Evolutionary conservation across 1,140 invertebrate species (phyloP), one percentile per base, ranked within the genome.

Genomic region (Steinernema feltiae): DNA sequence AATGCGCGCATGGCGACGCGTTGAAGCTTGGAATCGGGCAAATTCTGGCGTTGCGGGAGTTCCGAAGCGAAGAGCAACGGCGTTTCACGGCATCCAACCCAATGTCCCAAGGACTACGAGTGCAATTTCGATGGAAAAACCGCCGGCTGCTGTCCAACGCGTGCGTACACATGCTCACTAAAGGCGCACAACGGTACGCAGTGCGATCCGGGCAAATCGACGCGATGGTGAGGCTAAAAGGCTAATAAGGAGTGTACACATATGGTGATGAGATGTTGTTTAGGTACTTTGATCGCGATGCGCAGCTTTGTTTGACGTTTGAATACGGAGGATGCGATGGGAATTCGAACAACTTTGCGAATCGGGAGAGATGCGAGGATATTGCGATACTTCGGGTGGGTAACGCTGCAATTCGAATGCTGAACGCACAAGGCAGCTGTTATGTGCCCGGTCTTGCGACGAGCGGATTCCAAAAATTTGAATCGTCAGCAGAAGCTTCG

Each of bases 61-160:
- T 80, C 80, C 48, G 48, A 31, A 17, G 41, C 72, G 35, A 32
- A 53, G 2, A 30, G n/a, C n/a, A n/a, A n/a, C n/a, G n/a, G n/a
- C n/a, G n/a, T n/a, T n/a, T n/a, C n/a, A n/a, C n/a, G n/a, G 24
- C 48, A 53, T 24, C 70, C 53, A 21, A 35, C 69, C 17, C 12
- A 30, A n/a, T 81, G 80, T 31, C 80, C 80, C 17, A 35, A 78
- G 32, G 53, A 82, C 48, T 79, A 79, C 48, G 80, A 81, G 70
- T 81, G 80, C 48, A 15, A 69, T 70, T 81, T 70, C 32, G 78
- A 81, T 41, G 80, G 77, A 30, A 79, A 71, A 21, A 69, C 17
- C 17, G 70, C 70, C 31, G 80, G 32, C 30, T 81, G 80, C 72
- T 80, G 79, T 78, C 79, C 79, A 15, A 27, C 70, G 3, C 30